These are phyloP conservation scores for Julus scandinavius DNA, from an alignment of 2,888 invertebrate species.

Conservation along the genomic window DNA sequence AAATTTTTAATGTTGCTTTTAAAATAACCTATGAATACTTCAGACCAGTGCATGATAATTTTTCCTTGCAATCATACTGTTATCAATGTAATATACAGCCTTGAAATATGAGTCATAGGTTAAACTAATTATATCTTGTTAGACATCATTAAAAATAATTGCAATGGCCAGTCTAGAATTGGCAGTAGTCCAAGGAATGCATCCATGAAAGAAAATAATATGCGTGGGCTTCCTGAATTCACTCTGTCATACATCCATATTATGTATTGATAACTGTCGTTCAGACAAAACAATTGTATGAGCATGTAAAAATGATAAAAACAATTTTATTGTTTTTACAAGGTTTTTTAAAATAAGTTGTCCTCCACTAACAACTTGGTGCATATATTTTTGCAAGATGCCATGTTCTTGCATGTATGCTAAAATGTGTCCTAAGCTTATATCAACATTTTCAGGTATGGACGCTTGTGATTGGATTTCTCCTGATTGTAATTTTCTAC, in stretches of 20 bases:
- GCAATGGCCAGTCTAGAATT: conserved; percentile 9
- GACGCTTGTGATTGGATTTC: conserved; percentile 75
- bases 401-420: too few relatives aligned
- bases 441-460: conserved; percentile 72
- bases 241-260: not conserved
- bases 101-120: not conserved
- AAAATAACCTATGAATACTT: too few relatives aligned
- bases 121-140: not conserved
- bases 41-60: not conserved
- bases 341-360: too few relatives aligned
- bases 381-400: too few relatives aligned
- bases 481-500: conserved; percentile 76
- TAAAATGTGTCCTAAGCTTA: too few relatives aligned
- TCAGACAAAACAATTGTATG: not conserved
- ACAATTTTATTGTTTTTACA: not conserved
- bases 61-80: too few relatives aligned
- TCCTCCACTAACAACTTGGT: too few relatives aligned
- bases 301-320: not conserved
- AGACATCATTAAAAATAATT: conserved; percentile 38
- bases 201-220: not conserved
- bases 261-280: not conserved
- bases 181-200: not conserved
- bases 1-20: too few relatives aligned
- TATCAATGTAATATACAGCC: not conserved
- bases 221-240: not conserved